A percentile compares a stretch with the other conserved stretches of the same genome.
Conservation (phyloP, 2,113 vertebrate genomes). For the Pogona vitticeps region DNA sequence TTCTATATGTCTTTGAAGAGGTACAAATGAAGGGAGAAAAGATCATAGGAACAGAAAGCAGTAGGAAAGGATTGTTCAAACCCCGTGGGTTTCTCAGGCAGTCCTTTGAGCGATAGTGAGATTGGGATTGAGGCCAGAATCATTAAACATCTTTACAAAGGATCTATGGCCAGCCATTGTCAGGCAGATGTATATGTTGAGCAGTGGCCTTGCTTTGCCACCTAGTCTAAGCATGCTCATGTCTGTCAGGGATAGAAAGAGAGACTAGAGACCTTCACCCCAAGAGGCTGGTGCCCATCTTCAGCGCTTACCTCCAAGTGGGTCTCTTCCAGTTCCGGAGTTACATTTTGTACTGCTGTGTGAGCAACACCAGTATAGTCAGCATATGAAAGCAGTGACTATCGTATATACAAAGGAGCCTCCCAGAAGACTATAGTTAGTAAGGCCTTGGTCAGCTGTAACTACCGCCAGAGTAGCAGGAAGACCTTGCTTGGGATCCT, state of each 20-base stretch:
- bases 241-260: not conserved
- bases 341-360: not conserved
- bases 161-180: not conserved
- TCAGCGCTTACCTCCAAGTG: not conserved
- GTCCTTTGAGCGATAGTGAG: not conserved
- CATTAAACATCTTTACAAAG: not conserved
- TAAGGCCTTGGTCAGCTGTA: not conserved
- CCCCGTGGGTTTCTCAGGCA: not conserved
- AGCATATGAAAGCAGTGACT: too few species aligned
- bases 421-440: not conserved
- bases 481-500: not conserved
- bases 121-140: not conserved
- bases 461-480: not conserved
- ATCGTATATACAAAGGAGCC: too few species aligned
- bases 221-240: not conserved
- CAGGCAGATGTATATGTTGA: not conserved
- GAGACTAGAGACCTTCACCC: not conserved
- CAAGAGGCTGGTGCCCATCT: not conserved
- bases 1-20: constrained; percentile 8
- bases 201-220: not conserved
- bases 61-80: constrained; percentile 20
- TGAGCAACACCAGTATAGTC: too few species aligned
- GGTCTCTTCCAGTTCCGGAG: not conserved
- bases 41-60: constrained; percentile 21
- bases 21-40: not conserved